Evolutionary conservation across 2,888 invertebrate genomes (phyloP), one percentile per base, ranked within the genome.

Genomic region (Smittia sp.): DNA sequence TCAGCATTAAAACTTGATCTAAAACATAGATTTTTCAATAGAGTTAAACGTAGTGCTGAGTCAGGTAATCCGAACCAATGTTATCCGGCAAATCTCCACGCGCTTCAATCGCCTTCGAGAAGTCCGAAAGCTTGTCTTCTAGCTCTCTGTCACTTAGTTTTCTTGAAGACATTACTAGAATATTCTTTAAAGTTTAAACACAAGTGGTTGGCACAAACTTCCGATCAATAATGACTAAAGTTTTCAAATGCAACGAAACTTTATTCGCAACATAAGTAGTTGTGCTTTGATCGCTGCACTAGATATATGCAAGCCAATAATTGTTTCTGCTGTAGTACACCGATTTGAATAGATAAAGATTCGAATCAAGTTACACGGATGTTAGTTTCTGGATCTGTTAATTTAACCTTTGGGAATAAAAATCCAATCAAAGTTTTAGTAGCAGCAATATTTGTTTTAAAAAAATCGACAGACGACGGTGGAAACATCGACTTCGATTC

Each of bases 1-100:
- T n/a, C 38, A 69, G 18, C 3, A 69, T n/a, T 13, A 69, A n/a
- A 41, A 69, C 41, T 20, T 52, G 13, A 25, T 69, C 52, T 69
- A 3, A 41, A 67, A 65, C 2, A n/a, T 2, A 58, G 22, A 58
- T 22, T 58, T 20, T 4, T 20, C 22, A 58, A 22, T n/a, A 6
- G 52, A 15, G n/a, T 46, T 3, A 46, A 6, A 3, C 52, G n/a
- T 3, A 46, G 52, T 46, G n/a, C 32, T 32, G 4, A 9, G 9
- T 6, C 4, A 3, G 3, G 32, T 32, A n/a, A n/a, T n/a, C n/a
- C 32, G 32, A 3, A 58, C 58, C 58, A 22, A 63, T 27, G 27
- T 63, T 63, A 3, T 63, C 27, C 24, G 63, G 27, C 9, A 63
- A 27, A 11, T 27, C 22, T 2, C 22, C 25, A 13, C 27, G 25